Evolutionary conservation across 2,113 vertebrate species (phyloP).

Genomic region (Danionella cerebrum): DNA sequence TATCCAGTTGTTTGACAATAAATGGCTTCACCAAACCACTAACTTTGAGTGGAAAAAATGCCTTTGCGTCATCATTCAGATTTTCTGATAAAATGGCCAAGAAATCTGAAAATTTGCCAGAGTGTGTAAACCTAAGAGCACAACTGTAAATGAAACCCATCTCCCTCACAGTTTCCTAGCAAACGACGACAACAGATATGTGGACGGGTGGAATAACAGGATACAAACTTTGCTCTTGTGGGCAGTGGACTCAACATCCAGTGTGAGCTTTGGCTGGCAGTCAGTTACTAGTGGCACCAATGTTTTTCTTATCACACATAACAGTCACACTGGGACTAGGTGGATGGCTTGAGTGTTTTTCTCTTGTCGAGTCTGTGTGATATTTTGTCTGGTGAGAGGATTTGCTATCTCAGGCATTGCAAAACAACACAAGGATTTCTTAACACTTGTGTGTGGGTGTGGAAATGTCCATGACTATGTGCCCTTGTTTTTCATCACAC

Average conservation of each 20-base stretch:
- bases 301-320: not conserved
- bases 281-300: not conserved
- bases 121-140: too few species aligned
- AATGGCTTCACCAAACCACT: too few species aligned
- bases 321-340: not conserved
- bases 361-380: not conserved
- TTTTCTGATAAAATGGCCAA: too few species aligned
- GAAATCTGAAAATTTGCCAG: too few species aligned
- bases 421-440: constrained; percentile 9
- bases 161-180: constrained; percentile 68
- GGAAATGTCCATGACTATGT: constrained; percentile 13
- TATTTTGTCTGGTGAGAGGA: constrained; percentile 5
- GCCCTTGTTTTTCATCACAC: constrained; percentile 14
- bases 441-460: constrained; percentile 29
- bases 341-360: not conserved
- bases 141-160: constrained; percentile 38
- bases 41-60: too few species aligned
- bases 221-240: constrained; percentile 56
- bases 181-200: constrained; percentile 58
- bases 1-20: too few species aligned
- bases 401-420: not conserved
- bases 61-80: too few species aligned
- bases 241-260: constrained; percentile 36
- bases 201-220: constrained; percentile 69
- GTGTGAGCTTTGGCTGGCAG: not conserved